A percentile compares a stretch with the other conserved stretches of the same genome.
Evolutionary conservation across 2,113 vertebrate genomes (phyloP).

Genomic region (Baryphthengus martii): DNA sequence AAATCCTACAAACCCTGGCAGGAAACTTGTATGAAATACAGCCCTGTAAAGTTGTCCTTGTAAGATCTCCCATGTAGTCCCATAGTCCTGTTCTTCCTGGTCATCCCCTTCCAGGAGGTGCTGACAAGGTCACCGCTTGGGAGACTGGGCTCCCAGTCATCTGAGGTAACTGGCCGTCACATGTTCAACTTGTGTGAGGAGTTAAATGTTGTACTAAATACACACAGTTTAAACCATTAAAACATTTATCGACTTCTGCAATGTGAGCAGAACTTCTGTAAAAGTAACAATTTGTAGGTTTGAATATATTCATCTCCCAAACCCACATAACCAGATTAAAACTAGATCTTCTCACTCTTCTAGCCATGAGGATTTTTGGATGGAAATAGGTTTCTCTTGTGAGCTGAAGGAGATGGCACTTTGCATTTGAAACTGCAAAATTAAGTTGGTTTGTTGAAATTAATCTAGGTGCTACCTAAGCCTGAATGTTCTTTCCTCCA

Average conservation of each 20-base stretch:
- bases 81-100: not conserved
- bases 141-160: not conserved
- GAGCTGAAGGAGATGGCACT: not conserved
- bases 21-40: not conserved
- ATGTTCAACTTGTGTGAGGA: rapidly evolving
- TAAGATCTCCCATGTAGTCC: rapidly evolving
- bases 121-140: not conserved
- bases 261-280: not conserved
- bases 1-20: not conserved
- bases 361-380: not conserved
- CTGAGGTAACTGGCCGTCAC: not conserved
- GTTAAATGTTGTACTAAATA: not conserved
- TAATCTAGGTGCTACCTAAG: not conserved
- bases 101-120: not conserved
- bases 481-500: not conserved
- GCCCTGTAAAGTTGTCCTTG: not conserved
- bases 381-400: not conserved
- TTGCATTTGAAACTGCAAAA: not conserved
- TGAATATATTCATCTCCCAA: not conserved
- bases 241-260: not conserved
- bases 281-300: no score
- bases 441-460: not conserved
- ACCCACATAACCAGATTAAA: not conserved
- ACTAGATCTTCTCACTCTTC: not conserved
- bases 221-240: not conserved